Percentiles rank a stretch among this genome's conserved stretches.
Evolutionary conservation across 1,140 invertebrate genomes (phyloP).

Genomic region (Drosophila gunungcola): DNA sequence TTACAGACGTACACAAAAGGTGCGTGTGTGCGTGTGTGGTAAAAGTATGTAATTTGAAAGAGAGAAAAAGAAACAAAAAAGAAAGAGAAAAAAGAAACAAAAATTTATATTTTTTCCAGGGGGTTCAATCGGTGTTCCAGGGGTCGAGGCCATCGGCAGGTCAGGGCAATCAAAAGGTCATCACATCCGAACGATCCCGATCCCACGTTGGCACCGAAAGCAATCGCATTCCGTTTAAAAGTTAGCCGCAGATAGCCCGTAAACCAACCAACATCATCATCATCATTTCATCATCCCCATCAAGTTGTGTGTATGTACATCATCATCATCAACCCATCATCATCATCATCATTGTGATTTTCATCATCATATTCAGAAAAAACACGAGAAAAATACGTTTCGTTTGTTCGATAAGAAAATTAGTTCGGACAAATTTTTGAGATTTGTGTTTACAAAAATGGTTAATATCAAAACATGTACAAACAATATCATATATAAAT

Average conservation of each 20-base stretch:
- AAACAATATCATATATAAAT: constrained; percentile 66
- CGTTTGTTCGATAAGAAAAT: constrained; percentile 85
- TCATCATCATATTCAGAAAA: constrained; percentile 85
- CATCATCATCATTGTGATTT: constrained; percentile 82
- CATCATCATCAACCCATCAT: constrained; percentile 77
- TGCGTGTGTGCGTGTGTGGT: constrained; percentile 74
- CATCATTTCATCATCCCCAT: constrained; percentile 65
- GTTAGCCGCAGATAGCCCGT: constrained; percentile 43
- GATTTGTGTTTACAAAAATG: constrained; percentile 76
- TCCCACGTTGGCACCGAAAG: constrained; percentile 78
- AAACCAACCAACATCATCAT: constrained; percentile 66
- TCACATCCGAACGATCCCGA: constrained; percentile 3
- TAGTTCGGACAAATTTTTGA: constrained; percentile 85
- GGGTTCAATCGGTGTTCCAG: constrained; percentile 17
- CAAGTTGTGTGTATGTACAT: constrained; percentile 77
- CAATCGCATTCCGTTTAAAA: constrained; percentile 42
- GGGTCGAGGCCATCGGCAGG: constrained; percentile 1
- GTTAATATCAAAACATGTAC: constrained; percentile 79
- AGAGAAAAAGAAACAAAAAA: constrained; percentile 84
- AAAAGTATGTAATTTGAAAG: constrained; percentile 82
- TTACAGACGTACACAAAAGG: constrained; percentile 72
- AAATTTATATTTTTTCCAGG: constrained; percentile 49
- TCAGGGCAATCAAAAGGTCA: constrained; percentile 19
- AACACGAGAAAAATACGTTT: constrained; percentile 85
- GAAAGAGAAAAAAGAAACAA: constrained; percentile 82